Evolutionary conservation across 2,888 invertebrate genomes (phyloP).

Genomic region (Lasioglossum lativentre): DNA sequence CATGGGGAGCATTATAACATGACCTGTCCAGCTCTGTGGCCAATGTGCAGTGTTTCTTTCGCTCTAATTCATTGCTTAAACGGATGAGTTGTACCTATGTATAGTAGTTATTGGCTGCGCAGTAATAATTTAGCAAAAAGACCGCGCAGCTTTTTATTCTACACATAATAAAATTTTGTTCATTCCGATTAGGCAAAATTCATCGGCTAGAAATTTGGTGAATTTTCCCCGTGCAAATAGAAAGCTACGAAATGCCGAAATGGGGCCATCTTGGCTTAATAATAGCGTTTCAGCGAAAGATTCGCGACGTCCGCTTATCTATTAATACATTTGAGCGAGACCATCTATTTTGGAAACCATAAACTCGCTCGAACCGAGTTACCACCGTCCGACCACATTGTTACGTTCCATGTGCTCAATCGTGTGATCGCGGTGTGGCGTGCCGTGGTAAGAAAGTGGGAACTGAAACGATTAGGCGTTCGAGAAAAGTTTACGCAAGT

Average conservation of each 20-base stretch:
- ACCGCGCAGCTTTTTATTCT: not conserved
- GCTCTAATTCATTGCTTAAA: not conserved
- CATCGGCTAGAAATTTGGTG: no score
- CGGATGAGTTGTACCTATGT: not conserved
- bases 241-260: conserved; percentile 59
- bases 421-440: no score
- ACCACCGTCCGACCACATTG: conserved; percentile 28
- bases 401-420: conserved; percentile 10
- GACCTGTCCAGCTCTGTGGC: no score
- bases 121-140: not conserved
- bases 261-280: conserved; percentile 73
- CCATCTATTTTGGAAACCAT: conserved; percentile 78
- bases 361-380: conserved; percentile 53
- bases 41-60: no score
- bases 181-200: not conserved
- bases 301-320: conserved; percentile 76
- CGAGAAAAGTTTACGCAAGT: conserved; percentile 4
- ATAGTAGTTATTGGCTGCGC: not conserved
- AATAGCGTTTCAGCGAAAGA: conserved; percentile 76
- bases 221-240: not conserved
- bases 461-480: conserved; percentile 4
- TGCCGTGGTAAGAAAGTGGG: conserved; percentile 21
- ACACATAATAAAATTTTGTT: not conserved
- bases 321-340: conserved; percentile 78
- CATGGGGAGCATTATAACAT: not conserved